These are phyloP conservation scores for Callyntrura guangdongensis DNA, from an alignment of 2,888 invertebrate species.

Conservation along the genomic window DNA sequence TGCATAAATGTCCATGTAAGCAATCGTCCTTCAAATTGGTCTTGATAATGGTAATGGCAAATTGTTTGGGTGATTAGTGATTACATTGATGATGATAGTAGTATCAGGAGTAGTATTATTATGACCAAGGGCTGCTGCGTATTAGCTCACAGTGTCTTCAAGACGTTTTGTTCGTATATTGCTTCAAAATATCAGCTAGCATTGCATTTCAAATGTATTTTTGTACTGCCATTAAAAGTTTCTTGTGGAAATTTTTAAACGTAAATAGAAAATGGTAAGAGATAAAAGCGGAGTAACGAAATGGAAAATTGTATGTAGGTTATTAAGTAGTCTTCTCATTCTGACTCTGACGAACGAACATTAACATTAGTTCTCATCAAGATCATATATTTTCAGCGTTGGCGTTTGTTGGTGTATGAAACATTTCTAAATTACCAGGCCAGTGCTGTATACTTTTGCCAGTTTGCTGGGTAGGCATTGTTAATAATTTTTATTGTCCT, in stretches of 20 bases:
- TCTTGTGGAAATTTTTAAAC: not conserved
- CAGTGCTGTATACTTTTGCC: not conserved
- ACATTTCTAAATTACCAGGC: not conserved
- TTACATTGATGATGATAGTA: constrained; percentile 9
- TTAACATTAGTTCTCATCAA: not conserved
- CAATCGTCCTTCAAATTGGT: constrained; percentile 42
- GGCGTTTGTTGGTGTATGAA: not conserved
- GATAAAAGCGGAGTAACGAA: not conserved
- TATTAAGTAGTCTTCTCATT: not conserved
- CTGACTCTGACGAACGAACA: too few species aligned
- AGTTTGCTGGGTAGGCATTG: not conserved
- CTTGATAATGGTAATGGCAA: constrained; percentile 18
- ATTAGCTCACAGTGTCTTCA: too few species aligned
- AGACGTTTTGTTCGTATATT: too few species aligned
- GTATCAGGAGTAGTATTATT: too few species aligned
- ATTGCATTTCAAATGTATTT: not conserved
- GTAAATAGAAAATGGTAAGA: not conserved
- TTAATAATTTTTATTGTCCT: not conserved
- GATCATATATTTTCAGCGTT: too few species aligned
- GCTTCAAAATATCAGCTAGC: too few species aligned
- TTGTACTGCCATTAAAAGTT: not conserved
- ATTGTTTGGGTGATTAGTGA: constrained; percentile 43
- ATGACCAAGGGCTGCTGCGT: too few species aligned
- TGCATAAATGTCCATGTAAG: too few species aligned
- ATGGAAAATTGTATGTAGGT: not conserved